Conservation (phyloP, 2,797 vertebrate species). For the Chelon auratus region DNA sequence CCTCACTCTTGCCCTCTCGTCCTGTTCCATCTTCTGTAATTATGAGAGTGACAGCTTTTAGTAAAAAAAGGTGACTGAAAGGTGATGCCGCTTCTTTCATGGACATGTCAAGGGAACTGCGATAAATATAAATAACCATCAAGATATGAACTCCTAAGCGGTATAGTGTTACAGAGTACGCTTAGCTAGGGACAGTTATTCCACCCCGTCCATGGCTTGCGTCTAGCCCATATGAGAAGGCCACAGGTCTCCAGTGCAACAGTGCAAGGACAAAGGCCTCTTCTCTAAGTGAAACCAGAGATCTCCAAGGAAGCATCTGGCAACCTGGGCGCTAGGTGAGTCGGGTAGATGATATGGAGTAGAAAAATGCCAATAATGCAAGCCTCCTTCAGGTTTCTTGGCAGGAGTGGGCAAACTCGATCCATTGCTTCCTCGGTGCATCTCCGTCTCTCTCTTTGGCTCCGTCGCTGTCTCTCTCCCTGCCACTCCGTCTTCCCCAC, state of each 20-base stretch:
- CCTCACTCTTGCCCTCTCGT: conserved; percentile 23
- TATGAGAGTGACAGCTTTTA: conserved; percentile 49
- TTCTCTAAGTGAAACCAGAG: conserved; percentile 78
- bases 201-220: conserved; percentile 35
- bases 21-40: conserved; percentile 42
- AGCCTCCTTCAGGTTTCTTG: conserved; percentile 73
- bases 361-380: conserved; percentile 81
- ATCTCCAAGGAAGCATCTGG: conserved; percentile 75
- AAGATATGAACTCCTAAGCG: conserved; percentile 48
- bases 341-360: conserved; percentile 64
- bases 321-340: conserved; percentile 65
- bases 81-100: conserved; percentile 22
- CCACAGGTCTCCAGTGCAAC: conserved; percentile 48
- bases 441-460: conserved; percentile 32
- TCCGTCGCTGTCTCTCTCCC: conserved; percentile 38
- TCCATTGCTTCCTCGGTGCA: conserved; percentile 58
- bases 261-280: conserved; percentile 71
- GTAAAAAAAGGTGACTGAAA: conserved; percentile 17
- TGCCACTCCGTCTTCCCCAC: conserved; percentile 53
- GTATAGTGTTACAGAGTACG: conserved; percentile 64
- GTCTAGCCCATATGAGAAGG: conserved; percentile 48
- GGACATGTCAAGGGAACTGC: conserved; percentile 35
- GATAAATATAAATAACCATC: conserved; percentile 65
- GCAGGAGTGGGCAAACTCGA: conserved; percentile 73
- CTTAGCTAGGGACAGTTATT: conserved; percentile 45